Evolutionary conservation across 2,113 vertebrate species (phyloP).

Genomic region (Platanista minor): DNA sequence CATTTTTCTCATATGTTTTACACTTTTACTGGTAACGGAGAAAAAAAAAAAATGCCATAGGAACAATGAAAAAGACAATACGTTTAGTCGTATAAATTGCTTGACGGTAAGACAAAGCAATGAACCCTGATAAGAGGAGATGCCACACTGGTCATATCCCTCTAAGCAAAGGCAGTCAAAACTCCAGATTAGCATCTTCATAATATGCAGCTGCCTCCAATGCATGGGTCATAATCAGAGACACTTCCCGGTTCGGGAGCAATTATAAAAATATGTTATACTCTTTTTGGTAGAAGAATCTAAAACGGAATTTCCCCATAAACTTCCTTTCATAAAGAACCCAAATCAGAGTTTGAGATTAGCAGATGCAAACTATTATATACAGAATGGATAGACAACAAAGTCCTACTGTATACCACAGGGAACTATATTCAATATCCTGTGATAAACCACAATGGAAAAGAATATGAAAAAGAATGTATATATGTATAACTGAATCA

Average conservation of each 20-base stretch:
- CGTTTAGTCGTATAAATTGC: constrained; percentile 73
- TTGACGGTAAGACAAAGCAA: constrained; percentile 85
- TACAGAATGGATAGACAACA: neutral
- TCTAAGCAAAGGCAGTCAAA: constrained; percentile 85
- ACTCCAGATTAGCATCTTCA: constrained; percentile 86
- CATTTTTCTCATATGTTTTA: constrained; percentile 34
- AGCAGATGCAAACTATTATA: neutral
- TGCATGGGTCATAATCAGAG: constrained; percentile 67
- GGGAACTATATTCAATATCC: neutral
- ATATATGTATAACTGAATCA: neutral
- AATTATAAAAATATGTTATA: constrained; percentile 80
- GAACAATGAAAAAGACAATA: constrained; percentile 70
- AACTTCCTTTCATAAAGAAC: constrained; percentile 59
- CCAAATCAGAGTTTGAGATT: neutral
- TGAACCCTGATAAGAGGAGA: constrained; percentile 86
- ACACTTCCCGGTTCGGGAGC: constrained; percentile 78
- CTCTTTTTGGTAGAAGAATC: constrained; percentile 72
- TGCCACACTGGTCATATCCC: constrained; percentile 80
- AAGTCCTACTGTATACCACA: neutral
- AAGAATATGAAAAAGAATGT: neutral
- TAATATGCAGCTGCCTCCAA: constrained; percentile 75
- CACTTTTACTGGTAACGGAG: constrained; percentile 55
- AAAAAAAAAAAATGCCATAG: neutral
- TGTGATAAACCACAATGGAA: neutral
- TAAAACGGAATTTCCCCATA: constrained; percentile 61